These are phyloP conservation scores for Trididemnum clinides DNA, from an alignment of 23 tunicate species.

Conservation along the genomic window DNA sequence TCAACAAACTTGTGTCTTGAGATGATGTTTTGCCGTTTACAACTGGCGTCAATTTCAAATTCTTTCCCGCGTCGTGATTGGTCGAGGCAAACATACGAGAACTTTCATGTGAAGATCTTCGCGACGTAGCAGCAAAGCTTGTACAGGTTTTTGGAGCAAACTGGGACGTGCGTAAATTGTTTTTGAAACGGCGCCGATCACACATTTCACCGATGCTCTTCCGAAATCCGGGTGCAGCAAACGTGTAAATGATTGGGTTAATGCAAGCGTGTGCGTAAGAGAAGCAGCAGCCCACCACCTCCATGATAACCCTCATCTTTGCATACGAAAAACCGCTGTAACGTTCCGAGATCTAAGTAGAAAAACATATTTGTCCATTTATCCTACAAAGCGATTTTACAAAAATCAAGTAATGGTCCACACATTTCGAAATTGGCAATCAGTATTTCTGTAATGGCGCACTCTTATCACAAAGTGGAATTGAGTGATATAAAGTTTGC, in stretches of 20 bases:
- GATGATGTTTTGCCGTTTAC: neutral
- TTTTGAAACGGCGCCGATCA: neutral
- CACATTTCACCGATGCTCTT: neutral
- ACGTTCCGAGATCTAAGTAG: neutral
- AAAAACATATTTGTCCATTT: neutral
- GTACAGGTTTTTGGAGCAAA: neutral
- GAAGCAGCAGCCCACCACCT: constrained; percentile 47
- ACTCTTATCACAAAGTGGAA: too few relatives aligned
- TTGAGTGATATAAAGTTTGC: too few relatives aligned
- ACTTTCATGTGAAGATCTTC: constrained; percentile 12
- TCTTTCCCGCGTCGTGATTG: neutral
- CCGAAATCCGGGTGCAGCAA: constrained; percentile 83
- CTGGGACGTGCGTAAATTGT: neutral
- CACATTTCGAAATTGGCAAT: too few relatives aligned
- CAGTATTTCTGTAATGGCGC: too few relatives aligned
- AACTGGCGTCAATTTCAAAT: neutral
- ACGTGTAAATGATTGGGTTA: constrained; percentile 88
- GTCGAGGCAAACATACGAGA: neutral
- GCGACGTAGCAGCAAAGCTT: neutral
- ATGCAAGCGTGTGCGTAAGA: constrained; percentile 80
- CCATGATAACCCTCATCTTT: constrained; percentile 14
- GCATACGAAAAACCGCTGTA: neutral
- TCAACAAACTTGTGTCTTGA: neutral
- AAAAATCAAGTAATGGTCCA: neutral
- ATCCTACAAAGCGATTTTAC: neutral